These are phyloP conservation scores for Mastacembelus armatus DNA, from an alignment of 2,797 vertebrate species.

Conservation along the genomic window DNA sequence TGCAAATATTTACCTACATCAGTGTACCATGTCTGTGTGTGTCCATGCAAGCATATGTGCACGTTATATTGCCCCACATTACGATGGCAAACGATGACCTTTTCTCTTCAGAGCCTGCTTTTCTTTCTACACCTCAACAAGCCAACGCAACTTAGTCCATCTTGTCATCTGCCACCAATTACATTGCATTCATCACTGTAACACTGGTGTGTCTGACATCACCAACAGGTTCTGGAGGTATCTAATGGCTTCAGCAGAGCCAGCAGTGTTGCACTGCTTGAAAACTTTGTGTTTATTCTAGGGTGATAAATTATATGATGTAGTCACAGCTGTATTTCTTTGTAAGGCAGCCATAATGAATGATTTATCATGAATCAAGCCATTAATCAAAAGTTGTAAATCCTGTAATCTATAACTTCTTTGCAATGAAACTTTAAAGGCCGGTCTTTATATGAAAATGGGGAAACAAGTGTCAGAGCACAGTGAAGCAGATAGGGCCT, in stretches of 20 bases:
- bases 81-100: constrained; percentile 37
- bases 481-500: too few relatives aligned
- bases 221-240: constrained; percentile 26
- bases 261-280: constrained; percentile 14
- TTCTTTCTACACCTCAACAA: constrained; percentile 2
- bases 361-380: too few relatives aligned
- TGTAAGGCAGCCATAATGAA: too few relatives aligned
- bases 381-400: too few relatives aligned
- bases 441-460: too few relatives aligned
- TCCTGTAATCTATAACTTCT: too few relatives aligned
- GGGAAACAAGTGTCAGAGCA: too few relatives aligned
- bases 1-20: constrained; percentile 33
- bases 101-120: constrained; percentile 23
- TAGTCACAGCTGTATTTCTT: too few relatives aligned
- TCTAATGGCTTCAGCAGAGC: constrained; percentile 34
- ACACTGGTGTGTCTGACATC: constrained; percentile 46
- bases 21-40: background rate
- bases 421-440: too few relatives aligned
- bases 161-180: constrained; percentile 6
- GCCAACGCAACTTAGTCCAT: constrained; percentile 16
- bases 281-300: constrained; percentile 48
- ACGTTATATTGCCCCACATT: constrained; percentile 3
- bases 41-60: background rate
- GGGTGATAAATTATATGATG: constrained; percentile 15
- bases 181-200: constrained; percentile 19